These are phyloP conservation scores for Aporophyla nigra DNA, from an alignment of 2,888 invertebrate genomes.

Conservation along the genomic window DNA sequence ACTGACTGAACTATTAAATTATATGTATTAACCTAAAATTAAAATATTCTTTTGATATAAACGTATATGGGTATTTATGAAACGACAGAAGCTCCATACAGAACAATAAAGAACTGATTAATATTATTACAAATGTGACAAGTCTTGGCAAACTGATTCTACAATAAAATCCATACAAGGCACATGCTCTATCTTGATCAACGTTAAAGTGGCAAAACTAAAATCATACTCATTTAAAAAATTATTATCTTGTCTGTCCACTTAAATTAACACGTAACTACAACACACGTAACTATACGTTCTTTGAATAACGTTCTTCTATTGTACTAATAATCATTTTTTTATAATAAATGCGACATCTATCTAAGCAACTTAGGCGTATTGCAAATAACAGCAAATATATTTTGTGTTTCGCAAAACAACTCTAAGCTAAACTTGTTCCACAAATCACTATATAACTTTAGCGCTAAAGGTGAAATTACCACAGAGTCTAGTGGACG, in stretches of 20 bases:
- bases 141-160: too few relatives aligned
- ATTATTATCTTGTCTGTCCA: slow-evolving; percentile 14
- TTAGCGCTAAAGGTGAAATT: too few relatives aligned
- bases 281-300: slow-evolving; percentile 28
- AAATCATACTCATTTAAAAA: slow-evolving; percentile 17
- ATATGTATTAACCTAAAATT: too few relatives aligned
- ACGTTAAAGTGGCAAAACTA: not conserved
- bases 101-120: too few relatives aligned
- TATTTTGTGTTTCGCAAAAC: not conserved
- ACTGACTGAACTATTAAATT: too few relatives aligned
- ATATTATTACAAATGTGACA: too few relatives aligned
- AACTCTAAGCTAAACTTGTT: too few relatives aligned
- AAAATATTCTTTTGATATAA: too few relatives aligned
- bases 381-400: not conserved
- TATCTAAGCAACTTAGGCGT: not conserved
- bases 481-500: too few relatives aligned
- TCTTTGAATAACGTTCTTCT: slow-evolving; percentile 36
- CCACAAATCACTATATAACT: too few relatives aligned
- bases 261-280: slow-evolving; percentile 24
- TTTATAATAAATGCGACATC: slow-evolving; percentile 6
- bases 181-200: not conserved
- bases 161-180: slow-evolving; percentile 9
- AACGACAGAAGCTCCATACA: too few relatives aligned
- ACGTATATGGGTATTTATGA: too few relatives aligned
- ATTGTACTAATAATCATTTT: slow-evolving; percentile 9